A percentile compares a stretch with the other conserved stretches of the same genome.
phyloP scores from a whole-genome alignment of 1,140 invertebrate species.

The Homalodisca vitripennis region DNA sequence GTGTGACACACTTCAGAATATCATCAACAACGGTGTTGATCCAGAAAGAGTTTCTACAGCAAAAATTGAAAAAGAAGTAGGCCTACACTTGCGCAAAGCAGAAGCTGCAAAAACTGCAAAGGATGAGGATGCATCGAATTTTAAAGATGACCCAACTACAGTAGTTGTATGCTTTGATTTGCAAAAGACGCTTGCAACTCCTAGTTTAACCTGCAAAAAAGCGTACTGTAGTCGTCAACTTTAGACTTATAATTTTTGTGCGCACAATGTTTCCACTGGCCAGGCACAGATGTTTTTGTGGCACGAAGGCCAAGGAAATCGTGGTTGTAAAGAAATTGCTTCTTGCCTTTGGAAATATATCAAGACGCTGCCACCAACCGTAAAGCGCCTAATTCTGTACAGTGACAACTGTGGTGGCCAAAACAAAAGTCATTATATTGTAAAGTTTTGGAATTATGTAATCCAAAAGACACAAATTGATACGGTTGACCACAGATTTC shows the following conservation, averaged over 20 bases:
- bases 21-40: not conserved
- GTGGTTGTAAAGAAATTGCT: slow-evolving; percentile 42
- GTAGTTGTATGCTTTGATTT: slow-evolving; percentile 23
- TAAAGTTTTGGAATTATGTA: slow-evolving; percentile 11
- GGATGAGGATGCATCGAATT: not conserved
- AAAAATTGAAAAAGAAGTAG: not conserved
- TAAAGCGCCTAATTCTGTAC: slow-evolving; percentile 1
- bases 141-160: not conserved
- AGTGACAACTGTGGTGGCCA: slow-evolving; percentile 29
- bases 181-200: slow-evolving; percentile 22
- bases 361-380: too few species aligned
- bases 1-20: slow-evolving; percentile 14
- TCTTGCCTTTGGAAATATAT: slow-evolving; percentile 33
- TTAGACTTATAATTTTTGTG: slow-evolving; percentile 26
- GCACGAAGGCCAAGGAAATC: slow-evolving; percentile 41
- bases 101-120: not conserved
- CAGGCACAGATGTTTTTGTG: slow-evolving; percentile 40
- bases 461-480: slow-evolving; percentile 9
- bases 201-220: not conserved
- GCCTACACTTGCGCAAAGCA: not conserved
- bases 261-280: not conserved
- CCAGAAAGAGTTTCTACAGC: not conserved
- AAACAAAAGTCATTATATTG: slow-evolving; percentile 20
- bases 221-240: slow-evolving; percentile 19
- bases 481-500: slow-evolving; percentile 20